Conservation (phyloP, 2,888 invertebrate species). For the Microplitis manilae region DNA sequence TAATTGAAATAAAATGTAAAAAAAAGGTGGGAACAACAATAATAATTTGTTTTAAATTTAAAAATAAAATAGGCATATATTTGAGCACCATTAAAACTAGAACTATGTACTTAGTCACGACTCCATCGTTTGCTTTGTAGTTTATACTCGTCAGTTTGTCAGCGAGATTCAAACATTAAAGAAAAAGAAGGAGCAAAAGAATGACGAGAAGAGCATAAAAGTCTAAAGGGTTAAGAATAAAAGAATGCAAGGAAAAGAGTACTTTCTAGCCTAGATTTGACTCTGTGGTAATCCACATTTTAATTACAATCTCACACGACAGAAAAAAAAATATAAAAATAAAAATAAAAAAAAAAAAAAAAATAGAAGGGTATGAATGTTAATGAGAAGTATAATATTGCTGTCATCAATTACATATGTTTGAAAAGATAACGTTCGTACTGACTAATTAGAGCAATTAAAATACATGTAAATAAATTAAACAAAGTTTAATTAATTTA, state of each 20-base stretch:
- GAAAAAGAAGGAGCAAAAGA: conserved; percentile 38
- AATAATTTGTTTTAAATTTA: background rate
- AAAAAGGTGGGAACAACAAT: background rate
- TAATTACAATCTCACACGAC: conserved; percentile 60
- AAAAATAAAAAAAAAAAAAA: background rate
- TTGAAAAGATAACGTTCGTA: background rate
- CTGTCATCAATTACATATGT: background rate
- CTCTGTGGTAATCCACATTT: conserved; percentile 59
- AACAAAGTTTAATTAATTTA: background rate
- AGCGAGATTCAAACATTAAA: conserved; percentile 26
- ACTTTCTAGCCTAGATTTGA: conserved; percentile 64
- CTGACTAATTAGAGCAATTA: background rate
- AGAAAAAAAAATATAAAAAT: conserved; percentile 16
- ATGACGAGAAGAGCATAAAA: conserved; percentile 42
- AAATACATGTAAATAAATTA: background rate
- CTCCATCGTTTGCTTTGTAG: conserved; percentile 60
- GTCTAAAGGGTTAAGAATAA: conserved; percentile 43
- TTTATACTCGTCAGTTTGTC: conserved; percentile 40
- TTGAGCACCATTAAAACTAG: conserved; percentile 46
- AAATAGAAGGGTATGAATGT: background rate
- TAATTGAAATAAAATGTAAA: background rate
- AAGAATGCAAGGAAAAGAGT: conserved; percentile 37
- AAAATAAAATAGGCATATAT: conserved; percentile 27
- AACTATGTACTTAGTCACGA: conserved; percentile 66
- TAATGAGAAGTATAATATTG: background rate